Base-by-base conservation (phyloP, 2,888 invertebrate genomes). In the Mythimna vitellina region DNA sequence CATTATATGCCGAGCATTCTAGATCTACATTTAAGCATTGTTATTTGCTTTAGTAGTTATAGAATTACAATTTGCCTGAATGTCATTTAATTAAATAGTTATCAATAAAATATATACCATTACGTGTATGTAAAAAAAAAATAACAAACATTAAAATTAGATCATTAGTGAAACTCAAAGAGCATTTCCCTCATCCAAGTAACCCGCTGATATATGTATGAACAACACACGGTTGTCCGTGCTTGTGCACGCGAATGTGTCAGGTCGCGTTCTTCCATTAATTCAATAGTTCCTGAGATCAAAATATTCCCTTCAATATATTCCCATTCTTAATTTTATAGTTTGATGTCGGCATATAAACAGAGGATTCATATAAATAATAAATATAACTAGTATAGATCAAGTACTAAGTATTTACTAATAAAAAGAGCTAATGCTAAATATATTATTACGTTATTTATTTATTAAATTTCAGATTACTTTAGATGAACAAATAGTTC, bases 41-140 rank as follows among this genome's bases (percentile, higher is more conserved):
- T 86, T 90, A 88, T 92, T 78, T 93, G 93, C 93, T 93, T 94
- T 90, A 65, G 86, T 94, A 93, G 92, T 82, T 80, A 85, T 92
- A 92, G 92, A 85, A 81, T 76, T 89, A 90, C 85, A 83, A 89
- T 85, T 80, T 62, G 64, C 81, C 80, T 58, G 81, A 78, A 73
- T 78, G 66, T 65, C 66, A 78, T 76, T 76, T 70, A 67, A 67
- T 61, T 70, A 67, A 65, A 72, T 72, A 81, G 73, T 62, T 58
- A 69, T 64, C 66, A 80, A 62, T 69, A 65, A 62, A 67, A 42
- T 49, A 70, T 65, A 38, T 67, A 67, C 57, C 29, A 51, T 57
- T 64, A 54, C 20, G 29, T 73, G 69, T 57, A 70, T 70, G 68
- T 51, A 35, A 67, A 78, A 70, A 72, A 72, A 61, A 73, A 61